Evolutionary conservation across 2,888 invertebrate species (phyloP).

Genomic region (Cantharis flavilabris): DNA sequence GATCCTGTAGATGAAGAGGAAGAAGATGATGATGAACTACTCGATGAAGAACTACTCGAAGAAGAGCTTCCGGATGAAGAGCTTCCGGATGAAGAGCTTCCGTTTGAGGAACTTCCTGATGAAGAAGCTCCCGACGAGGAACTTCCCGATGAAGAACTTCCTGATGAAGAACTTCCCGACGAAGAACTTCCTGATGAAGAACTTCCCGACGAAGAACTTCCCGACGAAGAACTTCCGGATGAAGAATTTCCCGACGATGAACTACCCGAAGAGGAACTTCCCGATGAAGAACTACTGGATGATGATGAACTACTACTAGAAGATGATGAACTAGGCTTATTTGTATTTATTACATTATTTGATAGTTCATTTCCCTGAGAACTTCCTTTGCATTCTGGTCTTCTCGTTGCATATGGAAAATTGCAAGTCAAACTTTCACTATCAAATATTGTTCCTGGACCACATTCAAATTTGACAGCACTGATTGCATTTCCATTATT

Average conservation of each 20-base stretch:
- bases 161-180: background rate
- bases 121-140: background rate
- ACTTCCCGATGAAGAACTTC: background rate
- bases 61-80: background rate
- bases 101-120: background rate
- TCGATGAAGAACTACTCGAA: conserved; percentile 1
- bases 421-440: conserved; percentile 70
- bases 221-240: background rate
- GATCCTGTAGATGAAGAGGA: background rate
- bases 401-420: conserved; percentile 69
- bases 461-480: conserved; percentile 72
- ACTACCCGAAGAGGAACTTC: background rate
- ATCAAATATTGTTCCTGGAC: conserved; percentile 76
- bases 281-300: background rate
- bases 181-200: background rate
- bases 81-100: too few species aligned
- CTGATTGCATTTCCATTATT: conserved; percentile 62
- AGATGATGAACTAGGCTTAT: conserved; percentile 12
- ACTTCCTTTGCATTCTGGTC: conserved; percentile 67
- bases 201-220: background rate
- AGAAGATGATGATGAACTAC: background rate
- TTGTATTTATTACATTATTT: conserved; percentile 27
- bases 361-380: conserved; percentile 54
- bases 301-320: conserved; percentile 6
- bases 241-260: background rate